These are phyloP conservation scores for Patella pellucida DNA, from an alignment of 2,888 invertebrate species.

Conservation along the genomic window DNA sequence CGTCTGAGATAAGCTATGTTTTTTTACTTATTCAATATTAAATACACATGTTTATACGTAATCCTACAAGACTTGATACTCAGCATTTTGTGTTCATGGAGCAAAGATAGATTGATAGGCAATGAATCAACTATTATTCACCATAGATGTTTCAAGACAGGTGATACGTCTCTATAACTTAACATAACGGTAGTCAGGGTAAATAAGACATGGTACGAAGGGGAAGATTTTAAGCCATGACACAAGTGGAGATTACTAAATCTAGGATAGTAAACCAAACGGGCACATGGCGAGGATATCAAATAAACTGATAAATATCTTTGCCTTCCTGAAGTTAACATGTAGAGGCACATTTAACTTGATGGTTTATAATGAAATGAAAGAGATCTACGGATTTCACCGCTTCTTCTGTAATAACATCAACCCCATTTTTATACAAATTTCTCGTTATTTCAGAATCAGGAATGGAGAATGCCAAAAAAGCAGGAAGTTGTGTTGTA, in stretches of 20 bases:
- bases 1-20: background rate
- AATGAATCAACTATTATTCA: background rate
- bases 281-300: slow-evolving; percentile 5
- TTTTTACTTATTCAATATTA: background rate
- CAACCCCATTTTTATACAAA: background rate
- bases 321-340: background rate
- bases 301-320: background rate
- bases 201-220: background rate
- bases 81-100: no score
- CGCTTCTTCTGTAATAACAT: no score
- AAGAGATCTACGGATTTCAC: no score
- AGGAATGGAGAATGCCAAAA: background rate
- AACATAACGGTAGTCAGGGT: background rate
- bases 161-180: background rate
- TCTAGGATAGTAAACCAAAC: background rate
- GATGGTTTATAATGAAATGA: no score
- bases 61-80: no score
- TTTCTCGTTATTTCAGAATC: slow-evolving; percentile 11
- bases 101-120: background rate
- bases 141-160: background rate
- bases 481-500: background rate
- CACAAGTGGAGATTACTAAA: background rate
- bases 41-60: background rate
- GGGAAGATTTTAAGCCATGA: background rate
- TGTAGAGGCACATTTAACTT: no score